Conservation (phyloP, 1,140 invertebrate genomes). For the Dreissena rostriformis region DNA sequence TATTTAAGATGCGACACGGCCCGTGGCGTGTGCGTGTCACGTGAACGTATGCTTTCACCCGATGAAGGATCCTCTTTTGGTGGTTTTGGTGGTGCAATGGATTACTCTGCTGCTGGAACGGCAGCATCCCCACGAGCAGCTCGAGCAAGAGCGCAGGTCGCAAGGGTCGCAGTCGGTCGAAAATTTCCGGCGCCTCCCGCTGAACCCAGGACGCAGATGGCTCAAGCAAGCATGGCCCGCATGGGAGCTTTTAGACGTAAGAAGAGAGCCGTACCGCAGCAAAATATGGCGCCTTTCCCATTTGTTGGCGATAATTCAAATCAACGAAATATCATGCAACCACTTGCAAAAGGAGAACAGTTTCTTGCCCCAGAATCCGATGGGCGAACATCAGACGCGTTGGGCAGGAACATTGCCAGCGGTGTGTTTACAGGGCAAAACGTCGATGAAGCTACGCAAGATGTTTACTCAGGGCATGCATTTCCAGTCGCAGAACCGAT, state of each 20-base stretch:
- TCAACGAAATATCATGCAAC: no score
- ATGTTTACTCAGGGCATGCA: neutral
- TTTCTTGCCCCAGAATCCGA: conserved; percentile 32
- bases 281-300: neutral
- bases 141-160: conserved; percentile 4
- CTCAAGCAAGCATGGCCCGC: neutral
- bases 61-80: neutral
- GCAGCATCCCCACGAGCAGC: neutral
- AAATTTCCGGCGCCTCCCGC: conserved; percentile 42
- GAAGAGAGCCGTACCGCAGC: neutral
- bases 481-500: conserved; percentile 3
- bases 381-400: conserved; percentile 2
- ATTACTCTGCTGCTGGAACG: neutral
- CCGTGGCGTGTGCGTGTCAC: conserved; percentile 31
- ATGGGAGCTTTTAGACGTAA: neutral
- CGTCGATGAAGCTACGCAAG: neutral
- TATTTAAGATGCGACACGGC: conserved; percentile 30
- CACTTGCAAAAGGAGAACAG: no score
- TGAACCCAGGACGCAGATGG: conserved; percentile 39
- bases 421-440: neutral
- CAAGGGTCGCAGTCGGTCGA: conserved; percentile 21
- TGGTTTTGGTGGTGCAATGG: neutral
- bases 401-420: neutral
- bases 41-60: neutral
- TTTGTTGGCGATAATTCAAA: neutral